Conservation (phyloP, 2,797 vertebrate species). For the Arnoldichthys spilopterus region DNA sequence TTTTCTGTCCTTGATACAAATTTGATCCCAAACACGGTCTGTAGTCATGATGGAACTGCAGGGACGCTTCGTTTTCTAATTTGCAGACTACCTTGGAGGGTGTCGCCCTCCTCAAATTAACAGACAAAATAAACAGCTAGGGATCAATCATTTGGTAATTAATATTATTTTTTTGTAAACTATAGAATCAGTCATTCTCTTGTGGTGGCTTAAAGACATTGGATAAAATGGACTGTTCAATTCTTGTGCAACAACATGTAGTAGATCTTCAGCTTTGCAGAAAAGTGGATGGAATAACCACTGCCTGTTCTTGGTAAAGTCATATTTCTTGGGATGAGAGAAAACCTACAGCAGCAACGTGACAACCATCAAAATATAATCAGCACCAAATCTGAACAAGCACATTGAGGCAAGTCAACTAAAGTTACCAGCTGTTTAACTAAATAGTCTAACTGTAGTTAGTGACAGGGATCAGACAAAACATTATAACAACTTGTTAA, state of each 20-base stretch:
- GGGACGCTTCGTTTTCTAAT: background rate
- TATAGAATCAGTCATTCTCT: background rate
- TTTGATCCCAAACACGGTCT: slow-evolving; percentile 5
- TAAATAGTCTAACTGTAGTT: too few relatives aligned
- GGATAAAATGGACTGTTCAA: background rate
- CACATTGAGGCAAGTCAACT: too few relatives aligned
- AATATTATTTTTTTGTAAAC: background rate
- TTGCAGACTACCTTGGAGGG: background rate
- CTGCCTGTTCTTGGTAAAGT: too few relatives aligned
- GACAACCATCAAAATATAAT: too few relatives aligned
- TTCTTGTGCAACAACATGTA: background rate
- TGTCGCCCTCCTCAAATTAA: background rate
- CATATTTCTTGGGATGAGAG: too few relatives aligned
- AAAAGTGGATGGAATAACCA: background rate
- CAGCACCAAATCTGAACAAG: too few relatives aligned
- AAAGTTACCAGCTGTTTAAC: too few relatives aligned
- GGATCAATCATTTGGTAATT: too few relatives aligned
- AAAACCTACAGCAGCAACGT: too few relatives aligned
- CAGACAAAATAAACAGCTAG: too few relatives aligned
- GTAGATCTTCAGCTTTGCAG: background rate
- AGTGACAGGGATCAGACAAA: too few relatives aligned
- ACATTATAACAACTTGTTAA: too few relatives aligned
- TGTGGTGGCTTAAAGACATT: background rate
- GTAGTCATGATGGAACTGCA: background rate
- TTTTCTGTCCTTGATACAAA: slow-evolving; percentile 15